These are phyloP conservation scores for Leuciscus waleckii DNA, from an alignment of 2,797 vertebrate species.

Conservation along the genomic window DNA sequence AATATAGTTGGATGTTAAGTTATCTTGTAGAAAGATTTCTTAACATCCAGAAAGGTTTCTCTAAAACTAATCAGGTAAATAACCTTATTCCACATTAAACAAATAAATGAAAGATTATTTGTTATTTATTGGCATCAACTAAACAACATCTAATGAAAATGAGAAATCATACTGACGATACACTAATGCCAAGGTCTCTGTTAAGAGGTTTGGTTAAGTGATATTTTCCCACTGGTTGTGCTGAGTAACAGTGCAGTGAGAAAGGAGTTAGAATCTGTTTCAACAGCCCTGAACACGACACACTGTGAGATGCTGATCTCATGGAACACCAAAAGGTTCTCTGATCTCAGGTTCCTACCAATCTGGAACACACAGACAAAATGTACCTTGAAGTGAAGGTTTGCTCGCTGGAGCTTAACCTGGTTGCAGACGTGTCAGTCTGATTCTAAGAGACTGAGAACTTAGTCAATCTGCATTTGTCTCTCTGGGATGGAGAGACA, in stretches of 20 bases:
- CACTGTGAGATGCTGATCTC: not conserved
- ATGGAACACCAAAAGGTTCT: not conserved
- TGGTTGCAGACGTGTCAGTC: not conserved
- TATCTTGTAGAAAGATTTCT: not conserved
- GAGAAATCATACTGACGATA: not conserved
- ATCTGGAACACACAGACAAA: not conserved
- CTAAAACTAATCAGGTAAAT: not conserved
- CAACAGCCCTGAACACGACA: not conserved
- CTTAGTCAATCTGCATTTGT: not conserved
- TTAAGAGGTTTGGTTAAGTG: not conserved
- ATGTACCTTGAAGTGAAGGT: not conserved
- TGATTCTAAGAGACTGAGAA: not conserved
- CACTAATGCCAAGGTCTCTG: not conserved
- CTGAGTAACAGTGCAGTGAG: not conserved
- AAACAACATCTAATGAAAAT: too few species aligned
- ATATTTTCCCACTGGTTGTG: not conserved
- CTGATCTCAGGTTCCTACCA: not conserved
- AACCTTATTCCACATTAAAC: too few species aligned
- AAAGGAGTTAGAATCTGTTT: not conserved
- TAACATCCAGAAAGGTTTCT: not conserved
- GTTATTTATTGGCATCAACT: too few species aligned
- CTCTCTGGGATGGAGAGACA: not conserved
- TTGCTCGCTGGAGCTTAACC: not conserved
- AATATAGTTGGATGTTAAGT: too few species aligned
- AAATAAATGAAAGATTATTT: too few species aligned